Evolutionary conservation across 23 tunicate species (phyloP).

Genomic region (Oikopleura vanhoeffeni): DNA sequence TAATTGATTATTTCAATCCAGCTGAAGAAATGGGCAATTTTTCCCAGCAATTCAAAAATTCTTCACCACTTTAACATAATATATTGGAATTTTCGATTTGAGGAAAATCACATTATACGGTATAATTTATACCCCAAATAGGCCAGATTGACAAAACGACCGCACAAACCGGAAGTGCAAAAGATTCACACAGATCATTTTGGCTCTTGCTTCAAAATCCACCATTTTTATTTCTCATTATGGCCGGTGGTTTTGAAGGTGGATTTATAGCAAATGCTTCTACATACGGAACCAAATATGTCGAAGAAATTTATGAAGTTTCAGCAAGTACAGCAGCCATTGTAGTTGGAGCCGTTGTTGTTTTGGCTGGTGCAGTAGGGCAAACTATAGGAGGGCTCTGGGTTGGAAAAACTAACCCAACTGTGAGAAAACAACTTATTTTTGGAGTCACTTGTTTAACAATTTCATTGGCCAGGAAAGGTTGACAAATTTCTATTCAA

Average conservation of each 20-base stretch:
- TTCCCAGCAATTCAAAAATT: no score
- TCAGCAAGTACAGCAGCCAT: not conserved
- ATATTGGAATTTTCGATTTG: no score
- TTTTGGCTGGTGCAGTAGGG: not conserved
- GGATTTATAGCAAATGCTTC: not conserved
- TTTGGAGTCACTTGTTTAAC: not conserved
- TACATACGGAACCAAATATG: not conserved
- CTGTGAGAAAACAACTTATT: not conserved
- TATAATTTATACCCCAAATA: no score
- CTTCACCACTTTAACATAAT: no score
- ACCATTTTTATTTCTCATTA: not conserved
- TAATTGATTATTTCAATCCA: no score
- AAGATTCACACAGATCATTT: not conserved
- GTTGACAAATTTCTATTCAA: not conserved
- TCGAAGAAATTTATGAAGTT: conserved; percentile 7
- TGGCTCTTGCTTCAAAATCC: not conserved
- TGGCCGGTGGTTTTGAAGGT: not conserved
- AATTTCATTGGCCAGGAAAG: not conserved
- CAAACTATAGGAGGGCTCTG: conserved; percentile 2
- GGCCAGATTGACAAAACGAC: not conserved
- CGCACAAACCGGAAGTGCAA: not conserved
- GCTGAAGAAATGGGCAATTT: no score
- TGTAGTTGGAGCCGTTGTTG: not conserved
- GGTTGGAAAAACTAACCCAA: conserved; percentile 10
- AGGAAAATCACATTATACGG: no score